phyloP scores from a whole-genome alignment of 2,888 invertebrate species.

The Norana najaformis region DNA sequence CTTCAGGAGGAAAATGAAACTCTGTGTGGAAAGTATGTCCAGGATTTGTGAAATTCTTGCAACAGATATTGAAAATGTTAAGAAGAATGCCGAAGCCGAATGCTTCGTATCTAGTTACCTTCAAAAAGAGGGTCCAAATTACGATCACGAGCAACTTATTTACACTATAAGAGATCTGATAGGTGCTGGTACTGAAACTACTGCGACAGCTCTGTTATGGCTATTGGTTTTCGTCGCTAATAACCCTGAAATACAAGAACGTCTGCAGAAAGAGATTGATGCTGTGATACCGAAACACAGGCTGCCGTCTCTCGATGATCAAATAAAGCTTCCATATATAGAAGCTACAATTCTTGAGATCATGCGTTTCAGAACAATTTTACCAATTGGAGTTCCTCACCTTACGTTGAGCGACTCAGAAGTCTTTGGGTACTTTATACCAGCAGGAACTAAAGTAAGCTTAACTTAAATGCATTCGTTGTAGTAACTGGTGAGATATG shows the following conservation, averaged over 20 bases:
- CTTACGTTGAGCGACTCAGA: no score
- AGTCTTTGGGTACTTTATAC: no score
- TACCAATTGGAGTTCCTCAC: no score
- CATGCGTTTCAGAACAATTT: background rate
- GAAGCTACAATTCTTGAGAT: background rate
- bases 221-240: conserved; percentile 16
- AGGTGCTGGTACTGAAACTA: background rate
- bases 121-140: background rate
- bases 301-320: background rate
- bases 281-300: background rate
- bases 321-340: background rate
- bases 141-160: background rate
- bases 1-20: background rate
- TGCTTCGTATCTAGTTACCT: conserved; percentile 7
- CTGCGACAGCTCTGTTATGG: background rate
- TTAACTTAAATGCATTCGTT: no score
- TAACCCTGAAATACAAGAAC: background rate
- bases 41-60: background rate
- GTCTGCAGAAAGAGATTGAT: conserved; percentile 2
- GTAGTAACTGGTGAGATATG: conserved; percentile 22
- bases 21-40: background rate
- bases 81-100: background rate
- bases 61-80: background rate
- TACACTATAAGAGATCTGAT: background rate
- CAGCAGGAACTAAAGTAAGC: no score